A percentile compares a stretch with the other conserved stretches of the same genome.
These are phyloP conservation scores for Chaitophorus viminalis DNA, from an alignment of 2,888 invertebrate species.

Conservation along the genomic window DNA sequence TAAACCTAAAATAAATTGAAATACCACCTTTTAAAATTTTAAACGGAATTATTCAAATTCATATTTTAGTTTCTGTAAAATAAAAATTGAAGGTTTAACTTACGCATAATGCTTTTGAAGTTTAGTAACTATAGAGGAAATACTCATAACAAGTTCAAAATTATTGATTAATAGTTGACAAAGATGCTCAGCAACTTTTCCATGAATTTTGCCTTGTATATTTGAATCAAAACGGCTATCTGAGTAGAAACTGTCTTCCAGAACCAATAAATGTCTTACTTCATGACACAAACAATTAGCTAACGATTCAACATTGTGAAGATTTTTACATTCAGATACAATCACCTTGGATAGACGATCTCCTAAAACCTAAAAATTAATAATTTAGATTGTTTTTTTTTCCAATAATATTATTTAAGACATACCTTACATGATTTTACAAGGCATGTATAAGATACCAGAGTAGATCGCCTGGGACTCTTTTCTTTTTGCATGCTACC, in stretches of 20 bases:
- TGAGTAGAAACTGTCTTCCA: slow-evolving; percentile 60
- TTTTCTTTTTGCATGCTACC: slow-evolving; percentile 1
- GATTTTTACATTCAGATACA: slow-evolving; percentile 23
- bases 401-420: neutral
- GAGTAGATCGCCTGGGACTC: slow-evolving; percentile 19
- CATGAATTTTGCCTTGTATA: slow-evolving; percentile 55
- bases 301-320: slow-evolving; percentile 9
- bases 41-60: too few species aligned
- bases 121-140: slow-evolving; percentile 5
- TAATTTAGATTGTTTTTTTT: neutral
- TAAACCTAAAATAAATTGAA: neutral
- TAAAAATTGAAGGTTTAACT: neutral
- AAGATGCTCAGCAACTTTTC: slow-evolving; percentile 39
- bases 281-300: slow-evolving; percentile 49
- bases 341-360: slow-evolving; percentile 48
- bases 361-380: slow-evolving; percentile 43
- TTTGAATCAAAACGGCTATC: slow-evolving; percentile 56
- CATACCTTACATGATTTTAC: slow-evolving; percentile 52
- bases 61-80: too few species aligned
- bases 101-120: slow-evolving; percentile 49
- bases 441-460: slow-evolving; percentile 52
- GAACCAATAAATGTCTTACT: slow-evolving; percentile 46
- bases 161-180: slow-evolving; percentile 34
- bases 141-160: neutral
- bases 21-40: too few species aligned